Evolutionary conservation across 2,797 vertebrate species (phyloP), one percentile per base, ranked within the genome.

Genomic region (Hippopotamyrus pictus): DNA sequence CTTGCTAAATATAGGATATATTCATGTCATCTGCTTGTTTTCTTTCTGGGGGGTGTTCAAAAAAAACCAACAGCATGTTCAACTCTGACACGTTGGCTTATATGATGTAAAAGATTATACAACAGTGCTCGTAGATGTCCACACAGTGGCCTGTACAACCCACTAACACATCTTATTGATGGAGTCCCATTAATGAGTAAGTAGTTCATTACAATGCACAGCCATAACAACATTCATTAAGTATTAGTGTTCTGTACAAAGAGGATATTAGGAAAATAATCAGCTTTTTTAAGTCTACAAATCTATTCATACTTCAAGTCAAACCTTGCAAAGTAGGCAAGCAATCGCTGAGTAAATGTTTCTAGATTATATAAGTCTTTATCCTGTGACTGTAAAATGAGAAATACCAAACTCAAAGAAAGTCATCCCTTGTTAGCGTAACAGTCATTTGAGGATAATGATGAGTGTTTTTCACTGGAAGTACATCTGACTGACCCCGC

Each of bases 11-110:
- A 54, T 33, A 88, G 62, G 25, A 48, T 51, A 88, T 62, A 88
- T 37, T 89, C 54, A 90, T 57, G 84, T 83, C 54, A 82, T 91
- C 62, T 87, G 11, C 82, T 87, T 89, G 53, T 29, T 86, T 89
- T 62, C 76, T 41, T 82, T 65, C 53, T 33, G 50, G 51, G 53
- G 76, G 76, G 41, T n/a, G 76, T 44, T 51, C 22, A 44, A 84
- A 50, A 51, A 37, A 48, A 44, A 2, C 9, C 5, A 37, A 57
- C 29, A 87, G 3, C 85, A 57, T 41, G 51, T 41, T 57, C 9
- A 86, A 12, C n/a, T 53, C 11, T 86, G 50, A 51, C 14, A 57
- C 1, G 0, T 57, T 33, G 11, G 51, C 84, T 86, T 54, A 37
- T 86, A 37, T 14, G 12, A 57, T 33, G 84, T 19, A 14, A 50